Evolutionary conservation across 2,888 invertebrate species (phyloP).

Genomic region (Orthosia gracilis): DNA sequence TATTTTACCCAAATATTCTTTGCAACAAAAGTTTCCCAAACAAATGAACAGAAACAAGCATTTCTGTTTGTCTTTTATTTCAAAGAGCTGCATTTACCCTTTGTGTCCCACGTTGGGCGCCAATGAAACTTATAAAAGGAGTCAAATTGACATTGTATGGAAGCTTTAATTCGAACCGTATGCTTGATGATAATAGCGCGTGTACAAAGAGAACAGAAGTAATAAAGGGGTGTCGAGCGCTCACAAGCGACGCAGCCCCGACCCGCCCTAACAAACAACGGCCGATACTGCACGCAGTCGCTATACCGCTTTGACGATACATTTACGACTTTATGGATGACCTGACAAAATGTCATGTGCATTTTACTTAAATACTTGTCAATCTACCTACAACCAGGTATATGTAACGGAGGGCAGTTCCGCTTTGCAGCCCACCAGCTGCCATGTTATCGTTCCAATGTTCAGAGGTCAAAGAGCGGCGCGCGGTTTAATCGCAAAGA

Average conservation of each 20-base stretch:
- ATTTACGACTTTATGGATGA: slow-evolving; percentile 53
- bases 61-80: slow-evolving; percentile 36
- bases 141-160: slow-evolving; percentile 80
- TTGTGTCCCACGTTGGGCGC: slow-evolving; percentile 77
- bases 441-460: slow-evolving; percentile 74
- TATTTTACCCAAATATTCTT: slow-evolving; percentile 1
- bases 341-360: slow-evolving; percentile 56
- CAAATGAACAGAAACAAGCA: neutral
- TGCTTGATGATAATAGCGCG: slow-evolving; percentile 84
- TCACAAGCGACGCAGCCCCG: slow-evolving; percentile 72
- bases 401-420: slow-evolving; percentile 36
- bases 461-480: slow-evolving; percentile 79
- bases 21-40: slow-evolving; percentile 2
- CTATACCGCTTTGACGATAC: slow-evolving; percentile 43
- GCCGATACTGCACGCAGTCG: slow-evolving; percentile 52
- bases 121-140: slow-evolving; percentile 77
- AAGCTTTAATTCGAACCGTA: slow-evolving; percentile 86
- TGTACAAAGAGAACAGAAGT: slow-evolving; percentile 86
- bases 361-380: slow-evolving; percentile 57
- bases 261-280: slow-evolving; percentile 66
- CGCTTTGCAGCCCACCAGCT: slow-evolving; percentile 46
- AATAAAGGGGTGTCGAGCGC: slow-evolving; percentile 89
- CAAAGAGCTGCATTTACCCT: slow-evolving; percentile 52
- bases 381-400: slow-evolving; percentile 44
- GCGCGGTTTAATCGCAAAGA: slow-evolving; percentile 86